Conservation (phyloP, 92 coral and sea anemone species). For the Epizoanthus ramosus region DNA sequence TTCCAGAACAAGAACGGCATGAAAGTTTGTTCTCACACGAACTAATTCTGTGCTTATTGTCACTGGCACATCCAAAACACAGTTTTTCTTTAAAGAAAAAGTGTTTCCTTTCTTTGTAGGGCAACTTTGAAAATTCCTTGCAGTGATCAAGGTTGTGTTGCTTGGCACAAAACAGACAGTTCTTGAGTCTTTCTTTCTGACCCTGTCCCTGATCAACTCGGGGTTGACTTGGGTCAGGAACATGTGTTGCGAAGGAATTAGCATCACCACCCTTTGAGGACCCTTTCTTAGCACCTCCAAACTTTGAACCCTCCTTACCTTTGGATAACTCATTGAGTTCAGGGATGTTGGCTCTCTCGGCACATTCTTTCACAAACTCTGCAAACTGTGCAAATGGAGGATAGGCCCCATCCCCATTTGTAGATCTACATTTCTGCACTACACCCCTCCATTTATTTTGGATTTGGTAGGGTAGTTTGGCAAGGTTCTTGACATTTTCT, state of each 20-base stretch:
- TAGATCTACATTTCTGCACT: constrained; percentile 19
- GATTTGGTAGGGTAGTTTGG: constrained; percentile 38
- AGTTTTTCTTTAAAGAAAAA: too few species aligned
- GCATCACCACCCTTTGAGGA: constrained; percentile 25
- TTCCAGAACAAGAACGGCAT: constrained; percentile 46
- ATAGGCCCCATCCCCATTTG: constrained; percentile 40
- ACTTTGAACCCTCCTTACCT: constrained; percentile 34
- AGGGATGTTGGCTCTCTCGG: constrained; percentile 49
- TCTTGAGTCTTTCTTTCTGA: constrained; percentile 7
- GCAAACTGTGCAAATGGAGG: constrained; percentile 47
- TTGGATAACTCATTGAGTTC: constrained; percentile 44
- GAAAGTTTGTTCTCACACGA: constrained; percentile 41
- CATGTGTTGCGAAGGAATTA: constrained; percentile 29
- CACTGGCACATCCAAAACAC: constrained; percentile 51
- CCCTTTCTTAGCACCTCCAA: constrained; percentile 23
- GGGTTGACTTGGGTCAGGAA: constrained; percentile 29
- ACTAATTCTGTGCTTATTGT: constrained; percentile 45
- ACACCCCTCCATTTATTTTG: constrained; percentile 37
- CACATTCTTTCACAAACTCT: constrained; percentile 41
- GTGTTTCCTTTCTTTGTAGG: constrained; percentile 47
- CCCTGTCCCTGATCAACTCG: constrained; percentile 20
- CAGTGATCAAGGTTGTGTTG: constrained; percentile 46
- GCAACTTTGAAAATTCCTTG: constrained; percentile 43
- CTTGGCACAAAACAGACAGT: constrained; percentile 45
- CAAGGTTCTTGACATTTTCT: constrained; percentile 45